Percentiles rank a stretch among this genome's conserved stretches.
Conservation (phyloP, 2,888 invertebrate species). For the Sicus ferrugineus region DNA sequence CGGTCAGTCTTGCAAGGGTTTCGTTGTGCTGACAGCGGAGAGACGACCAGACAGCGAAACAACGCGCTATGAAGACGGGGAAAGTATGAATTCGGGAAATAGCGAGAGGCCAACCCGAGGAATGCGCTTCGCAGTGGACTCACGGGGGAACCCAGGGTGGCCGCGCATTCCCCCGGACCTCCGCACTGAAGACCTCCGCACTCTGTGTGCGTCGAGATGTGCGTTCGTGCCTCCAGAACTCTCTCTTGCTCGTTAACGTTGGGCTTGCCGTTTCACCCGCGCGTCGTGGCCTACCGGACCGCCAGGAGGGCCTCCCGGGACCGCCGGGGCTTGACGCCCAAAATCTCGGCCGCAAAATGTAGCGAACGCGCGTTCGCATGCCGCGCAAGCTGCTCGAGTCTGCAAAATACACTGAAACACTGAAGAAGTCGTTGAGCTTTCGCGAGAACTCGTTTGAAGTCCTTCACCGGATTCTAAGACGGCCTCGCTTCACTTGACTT, state of each 20-base stretch:
- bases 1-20: too few relatives aligned
- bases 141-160: background rate
- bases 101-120: background rate
- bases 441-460: constrained; percentile 55
- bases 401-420: constrained; percentile 24
- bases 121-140: background rate
- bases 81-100: background rate
- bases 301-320: background rate
- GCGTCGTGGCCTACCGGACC: background rate
- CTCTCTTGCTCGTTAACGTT: constrained; percentile 55
- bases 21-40: too few relatives aligned
- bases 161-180: constrained; percentile 1
- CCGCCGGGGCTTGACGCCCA: background rate
- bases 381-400: background rate
- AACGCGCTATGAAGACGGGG: background rate
- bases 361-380: background rate
- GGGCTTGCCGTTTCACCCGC: constrained; percentile 51
- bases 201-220: background rate
- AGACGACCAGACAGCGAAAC: background rate
- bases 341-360: background rate
- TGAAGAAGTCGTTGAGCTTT: constrained; percentile 46
- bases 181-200: constrained; percentile 19
- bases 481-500: constrained; percentile 28
- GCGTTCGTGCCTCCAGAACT: constrained; percentile 30
- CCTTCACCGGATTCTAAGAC: constrained; percentile 52